Evolutionary conservation across 2,113 vertebrate species (phyloP).

Genomic region (Haemorhous mexicanus): DNA sequence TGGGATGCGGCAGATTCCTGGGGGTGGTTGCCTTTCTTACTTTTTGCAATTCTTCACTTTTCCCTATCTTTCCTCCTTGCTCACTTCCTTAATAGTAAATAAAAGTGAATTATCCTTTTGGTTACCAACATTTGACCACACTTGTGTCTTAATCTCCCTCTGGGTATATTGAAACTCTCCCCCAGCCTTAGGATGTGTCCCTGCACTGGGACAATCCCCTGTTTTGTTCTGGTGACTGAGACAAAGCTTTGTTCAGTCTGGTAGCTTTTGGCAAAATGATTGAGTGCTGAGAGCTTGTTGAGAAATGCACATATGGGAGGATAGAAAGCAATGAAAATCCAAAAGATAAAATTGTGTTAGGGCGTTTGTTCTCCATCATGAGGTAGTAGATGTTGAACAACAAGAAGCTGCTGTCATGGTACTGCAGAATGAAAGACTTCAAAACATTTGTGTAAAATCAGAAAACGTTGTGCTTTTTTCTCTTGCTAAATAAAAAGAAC

Average conservation of each 20-base stretch:
- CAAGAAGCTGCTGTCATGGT: neutral
- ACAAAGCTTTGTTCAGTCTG: neutral
- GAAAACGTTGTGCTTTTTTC: neutral
- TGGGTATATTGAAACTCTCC: accelerated
- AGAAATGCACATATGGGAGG: neutral
- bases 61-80: neutral
- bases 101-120: neutral
- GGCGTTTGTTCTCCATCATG: neutral
- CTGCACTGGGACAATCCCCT: neutral
- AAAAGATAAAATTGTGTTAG: neutral
- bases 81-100: neutral
- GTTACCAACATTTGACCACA: neutral
- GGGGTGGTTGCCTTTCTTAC: too few relatives aligned
- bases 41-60: neutral
- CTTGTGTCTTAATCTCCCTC: too few relatives aligned
- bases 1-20: neutral
- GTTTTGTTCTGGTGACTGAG: neutral
- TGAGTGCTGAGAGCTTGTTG: neutral
- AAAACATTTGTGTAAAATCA: neutral
- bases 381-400: neutral
- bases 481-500: neutral
- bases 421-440: neutral
- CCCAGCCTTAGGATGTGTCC: accelerated
- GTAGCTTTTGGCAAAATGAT: neutral
- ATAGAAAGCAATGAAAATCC: neutral